These are phyloP conservation scores for Platycheirus rosarum DNA, from an alignment of 2,888 invertebrate species.

Conservation along the genomic window DNA sequence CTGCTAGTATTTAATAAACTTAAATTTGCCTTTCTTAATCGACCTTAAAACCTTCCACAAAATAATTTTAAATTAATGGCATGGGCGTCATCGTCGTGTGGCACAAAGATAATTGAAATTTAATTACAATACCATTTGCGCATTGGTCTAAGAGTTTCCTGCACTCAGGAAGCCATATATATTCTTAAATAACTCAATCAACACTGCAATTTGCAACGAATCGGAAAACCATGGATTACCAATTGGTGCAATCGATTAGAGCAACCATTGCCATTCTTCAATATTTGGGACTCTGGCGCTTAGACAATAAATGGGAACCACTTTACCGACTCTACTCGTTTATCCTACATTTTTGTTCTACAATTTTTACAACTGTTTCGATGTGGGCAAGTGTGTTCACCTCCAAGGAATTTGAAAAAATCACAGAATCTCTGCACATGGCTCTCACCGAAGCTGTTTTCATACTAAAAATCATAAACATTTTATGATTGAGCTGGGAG, in stretches of 20 bases:
- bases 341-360: conserved; percentile 75
- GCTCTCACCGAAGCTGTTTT: conserved; percentile 76
- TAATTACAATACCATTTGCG: too few species aligned
- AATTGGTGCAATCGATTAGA: conserved; percentile 4
- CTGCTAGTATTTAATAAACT: too few species aligned
- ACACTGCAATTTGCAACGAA: background rate
- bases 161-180: too few species aligned
- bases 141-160: too few species aligned
- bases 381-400: conserved; percentile 77
- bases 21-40: too few species aligned
- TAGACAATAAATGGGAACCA: background rate
- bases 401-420: conserved; percentile 76
- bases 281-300: conserved; percentile 20
- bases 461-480: conserved; percentile 77
- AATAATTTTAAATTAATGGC: too few species aligned
- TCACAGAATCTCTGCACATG: conserved; percentile 77
- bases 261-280: background rate
- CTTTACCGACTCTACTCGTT: conserved; percentile 24
- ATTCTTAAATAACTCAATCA: background rate
- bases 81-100: too few species aligned
- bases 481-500: conserved; percentile 72
- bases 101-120: too few species aligned
- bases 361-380: conserved; percentile 75
- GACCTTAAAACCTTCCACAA: too few species aligned
- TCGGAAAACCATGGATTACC: background rate